Percentiles rank a stretch among this genome's conserved stretches.
Evolutionary conservation across 1,140 invertebrate species (phyloP).

Genomic region (Bombus soroeensis): DNA sequence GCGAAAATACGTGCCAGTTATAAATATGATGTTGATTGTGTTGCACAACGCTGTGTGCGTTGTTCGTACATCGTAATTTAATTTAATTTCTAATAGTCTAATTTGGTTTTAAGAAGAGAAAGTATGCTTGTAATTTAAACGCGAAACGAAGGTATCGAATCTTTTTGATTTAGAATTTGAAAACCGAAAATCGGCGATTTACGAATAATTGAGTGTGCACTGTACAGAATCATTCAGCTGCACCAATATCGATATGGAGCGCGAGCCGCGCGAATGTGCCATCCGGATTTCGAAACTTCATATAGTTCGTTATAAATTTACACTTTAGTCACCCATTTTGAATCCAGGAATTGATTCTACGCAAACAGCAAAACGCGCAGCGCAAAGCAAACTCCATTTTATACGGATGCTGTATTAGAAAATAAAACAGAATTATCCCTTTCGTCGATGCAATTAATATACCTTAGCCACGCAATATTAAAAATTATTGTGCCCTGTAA

Average conservation of each 20-base stretch:
- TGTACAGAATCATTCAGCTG: conserved; percentile 2
- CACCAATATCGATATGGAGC: background rate
- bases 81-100: background rate
- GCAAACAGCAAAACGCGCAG: background rate
- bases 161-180: background rate
- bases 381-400: background rate
- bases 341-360: background rate
- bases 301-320: conserved; percentile 12
- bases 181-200: background rate
- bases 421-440: background rate
- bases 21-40: no score
- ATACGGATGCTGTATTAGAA: background rate
- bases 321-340: conserved; percentile 12
- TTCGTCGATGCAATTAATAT: background rate
- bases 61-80: background rate
- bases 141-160: no score
- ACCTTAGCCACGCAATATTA: no score
- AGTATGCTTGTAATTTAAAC: background rate
- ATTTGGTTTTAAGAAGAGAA: no score
- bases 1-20: no score
- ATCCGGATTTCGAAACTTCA: conserved; percentile 13
- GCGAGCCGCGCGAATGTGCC: background rate
- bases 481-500: background rate
- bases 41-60: no score
- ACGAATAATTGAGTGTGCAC: conserved; percentile 2